Evolutionary conservation across 2,888 invertebrate genomes (phyloP).

Genomic region (Yponomeuta cagnagella): DNA sequence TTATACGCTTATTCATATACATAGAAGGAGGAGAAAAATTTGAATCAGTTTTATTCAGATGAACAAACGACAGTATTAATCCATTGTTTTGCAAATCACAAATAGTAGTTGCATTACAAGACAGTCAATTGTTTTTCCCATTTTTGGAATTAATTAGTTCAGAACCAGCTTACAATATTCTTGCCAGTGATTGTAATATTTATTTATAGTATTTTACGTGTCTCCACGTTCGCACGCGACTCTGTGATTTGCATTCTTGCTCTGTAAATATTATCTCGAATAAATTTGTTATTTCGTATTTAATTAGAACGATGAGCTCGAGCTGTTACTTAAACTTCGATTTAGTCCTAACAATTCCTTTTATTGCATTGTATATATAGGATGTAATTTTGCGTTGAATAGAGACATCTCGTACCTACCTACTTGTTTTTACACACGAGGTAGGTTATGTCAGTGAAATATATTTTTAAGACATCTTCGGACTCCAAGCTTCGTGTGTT

Average conservation of each 20-base stretch:
- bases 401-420: conserved; percentile 67
- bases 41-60: not conserved
- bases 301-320: conserved; percentile 51
- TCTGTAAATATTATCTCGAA: conserved; percentile 68
- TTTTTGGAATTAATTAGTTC: not conserved
- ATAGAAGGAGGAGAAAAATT: not conserved
- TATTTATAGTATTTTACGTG: conserved; percentile 24
- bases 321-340: conserved; percentile 47
- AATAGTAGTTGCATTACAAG: not conserved
- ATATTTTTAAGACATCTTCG: not conserved
- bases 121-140: not conserved
- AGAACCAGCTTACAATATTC: conserved; percentile 27
- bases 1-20: not conserved
- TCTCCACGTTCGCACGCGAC: conserved; percentile 41
- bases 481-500: not conserved
- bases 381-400: conserved; percentile 55
- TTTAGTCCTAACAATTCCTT: conserved; percentile 49
- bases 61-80: conserved; percentile 8
- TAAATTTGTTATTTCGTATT: conserved; percentile 70
- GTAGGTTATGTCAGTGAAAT: not conserved
- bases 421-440: not conserved
- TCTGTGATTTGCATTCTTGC: conserved; percentile 69
- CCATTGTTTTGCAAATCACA: conserved; percentile 9
- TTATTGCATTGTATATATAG: conserved; percentile 70
- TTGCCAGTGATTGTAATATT: conserved; percentile 49